phyloP scores from a whole-genome alignment of 2,113 vertebrate genomes.

The Numenius arquata region DNA sequence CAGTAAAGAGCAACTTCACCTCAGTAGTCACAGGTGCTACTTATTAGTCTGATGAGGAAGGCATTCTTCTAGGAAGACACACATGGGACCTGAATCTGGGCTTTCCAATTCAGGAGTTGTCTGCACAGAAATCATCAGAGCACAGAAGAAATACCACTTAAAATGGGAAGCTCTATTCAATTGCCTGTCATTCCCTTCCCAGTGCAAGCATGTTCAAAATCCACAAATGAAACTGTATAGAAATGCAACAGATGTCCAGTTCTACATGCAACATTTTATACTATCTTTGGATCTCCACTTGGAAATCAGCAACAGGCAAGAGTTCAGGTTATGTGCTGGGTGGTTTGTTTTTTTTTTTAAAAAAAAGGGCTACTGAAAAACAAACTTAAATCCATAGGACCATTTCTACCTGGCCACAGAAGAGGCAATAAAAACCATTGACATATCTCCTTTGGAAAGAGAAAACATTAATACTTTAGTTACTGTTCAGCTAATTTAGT shows the following conservation, averaged over 20 bases:
- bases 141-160: background rate
- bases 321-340: background rate
- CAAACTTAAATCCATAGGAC: background rate
- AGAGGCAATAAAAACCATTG: background rate
- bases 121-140: background rate
- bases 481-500: background rate
- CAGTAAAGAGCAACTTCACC: background rate
- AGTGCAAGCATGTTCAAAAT: background rate
- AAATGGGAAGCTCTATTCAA: background rate
- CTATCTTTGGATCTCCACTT: background rate
- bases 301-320: background rate
- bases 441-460: background rate
- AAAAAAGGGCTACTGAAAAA: background rate
- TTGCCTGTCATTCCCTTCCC: background rate
- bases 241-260: background rate
- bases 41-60: background rate
- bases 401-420: background rate
- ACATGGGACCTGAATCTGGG: background rate
- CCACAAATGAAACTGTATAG: background rate
- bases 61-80: background rate
- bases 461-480: background rate
- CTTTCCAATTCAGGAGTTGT: background rate
- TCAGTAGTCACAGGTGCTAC: background rate
- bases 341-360: background rate
- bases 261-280: background rate